Conservation (phyloP, 2,113 vertebrate species). For the Meriones unguiculatus region DNA sequence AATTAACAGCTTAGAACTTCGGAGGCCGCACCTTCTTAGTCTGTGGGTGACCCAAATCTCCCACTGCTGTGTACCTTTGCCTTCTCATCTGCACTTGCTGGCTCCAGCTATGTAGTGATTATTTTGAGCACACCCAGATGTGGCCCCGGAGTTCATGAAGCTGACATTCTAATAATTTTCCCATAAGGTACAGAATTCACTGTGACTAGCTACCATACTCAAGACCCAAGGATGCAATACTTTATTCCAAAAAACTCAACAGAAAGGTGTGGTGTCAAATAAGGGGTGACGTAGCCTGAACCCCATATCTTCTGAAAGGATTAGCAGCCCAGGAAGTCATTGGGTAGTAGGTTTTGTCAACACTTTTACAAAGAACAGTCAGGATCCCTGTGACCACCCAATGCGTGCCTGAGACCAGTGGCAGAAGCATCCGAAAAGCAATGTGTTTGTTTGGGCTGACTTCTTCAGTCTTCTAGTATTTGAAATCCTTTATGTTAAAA, state of each 20-base stretch:
- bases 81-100: constrained; percentile 1
- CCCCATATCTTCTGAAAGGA: background rate
- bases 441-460: background rate
- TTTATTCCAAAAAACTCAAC: background rate
- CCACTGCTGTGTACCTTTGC: background rate
- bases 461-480: background rate
- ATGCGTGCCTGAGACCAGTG: background rate
- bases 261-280: background rate
- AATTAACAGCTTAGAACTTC: constrained; percentile 2
- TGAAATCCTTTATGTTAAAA: background rate
- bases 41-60: background rate
- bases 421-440: background rate
- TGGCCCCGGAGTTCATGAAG: background rate
- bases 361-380: background rate
- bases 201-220: background rate
- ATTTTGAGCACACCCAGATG: background rate
- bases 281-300: background rate
- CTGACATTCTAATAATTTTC: background rate
- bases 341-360: background rate
- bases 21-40: background rate
- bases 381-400: background rate
- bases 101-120: background rate
- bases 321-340: background rate
- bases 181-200: background rate
- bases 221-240: background rate